Evolutionary conservation across 2,113 vertebrate species (phyloP), one percentile per base, ranked within the genome.

Genomic region (Ophiodon elongatus): DNA sequence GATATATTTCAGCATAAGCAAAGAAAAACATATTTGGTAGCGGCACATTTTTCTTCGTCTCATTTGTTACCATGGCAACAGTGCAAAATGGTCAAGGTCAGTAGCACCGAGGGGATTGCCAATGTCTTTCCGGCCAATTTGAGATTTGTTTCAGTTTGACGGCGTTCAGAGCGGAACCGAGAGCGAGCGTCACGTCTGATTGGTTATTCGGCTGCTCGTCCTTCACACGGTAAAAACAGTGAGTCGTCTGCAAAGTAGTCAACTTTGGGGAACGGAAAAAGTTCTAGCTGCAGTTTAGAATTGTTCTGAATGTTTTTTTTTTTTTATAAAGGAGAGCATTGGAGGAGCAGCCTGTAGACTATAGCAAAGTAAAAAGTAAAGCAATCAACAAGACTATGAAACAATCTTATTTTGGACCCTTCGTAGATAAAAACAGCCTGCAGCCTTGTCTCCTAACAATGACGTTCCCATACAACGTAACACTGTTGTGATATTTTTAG

Each of bases 51-150:
- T 41, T 81, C 54, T 78, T 1, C 7, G 0, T 27, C 85, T 85
- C 83, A 84, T 86, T 85, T 86, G 92, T 93, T 86, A 57, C 91
- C 78, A 86, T 91, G 77, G 90, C 39, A 92, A 93, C 90, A 37
- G 76, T 43, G 85, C 29, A 75, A 82, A 77, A 74, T 29, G 79
- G 82, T 73, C 81, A 84, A 79, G 88, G 87, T 88, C 87, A 84
- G 87, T 1, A 74, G 43, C 13, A 65, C 63, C 23, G 52, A 29
- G 29, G 13, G 56, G 73, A 81, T 21, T 83, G 60, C 23, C 62
- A 74, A 75, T 14, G 43, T 79, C 23, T 85, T 37, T 56, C n/a
- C 56, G 85, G 78, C 52, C 79, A 45, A 11, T 62, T 23, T 75
- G 59, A 10, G 19, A 70, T 73, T 33, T 56, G 60, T 79, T 84